Conservation (phyloP, 2,113 vertebrate species). For the Hydrolagus affinis region DNA sequence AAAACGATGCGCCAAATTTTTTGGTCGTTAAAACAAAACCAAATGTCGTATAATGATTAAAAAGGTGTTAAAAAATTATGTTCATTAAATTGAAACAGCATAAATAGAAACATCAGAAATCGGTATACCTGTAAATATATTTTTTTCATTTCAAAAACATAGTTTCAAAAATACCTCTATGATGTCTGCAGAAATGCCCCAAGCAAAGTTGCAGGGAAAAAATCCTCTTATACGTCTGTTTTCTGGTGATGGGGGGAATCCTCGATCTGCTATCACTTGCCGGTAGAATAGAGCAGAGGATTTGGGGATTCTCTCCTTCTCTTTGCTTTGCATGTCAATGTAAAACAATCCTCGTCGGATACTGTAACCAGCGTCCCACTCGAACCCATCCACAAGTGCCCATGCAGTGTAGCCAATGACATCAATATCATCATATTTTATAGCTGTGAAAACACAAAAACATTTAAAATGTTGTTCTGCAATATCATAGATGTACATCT, state of each 20-base stretch:
- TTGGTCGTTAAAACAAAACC: background rate
- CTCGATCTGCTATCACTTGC: slow-evolving; percentile 81
- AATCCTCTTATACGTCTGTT: slow-evolving; percentile 66
- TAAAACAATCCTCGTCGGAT: slow-evolving; percentile 86
- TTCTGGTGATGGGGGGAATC: slow-evolving; percentile 80
- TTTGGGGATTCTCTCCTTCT: slow-evolving; percentile 80
- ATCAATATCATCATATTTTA: slow-evolving; percentile 68
- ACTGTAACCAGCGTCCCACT: slow-evolving; percentile 83
- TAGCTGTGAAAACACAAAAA: slow-evolving; percentile 55
- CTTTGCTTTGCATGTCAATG: slow-evolving; percentile 78
- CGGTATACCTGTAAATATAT: too few relatives aligned
- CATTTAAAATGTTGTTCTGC: background rate
- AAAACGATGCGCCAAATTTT: background rate
- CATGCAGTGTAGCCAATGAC: slow-evolving; percentile 91
- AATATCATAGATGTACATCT: too few relatives aligned
- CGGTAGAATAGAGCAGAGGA: slow-evolving; percentile 87
- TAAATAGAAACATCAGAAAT: too few relatives aligned
- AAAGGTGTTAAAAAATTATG: too few relatives aligned
- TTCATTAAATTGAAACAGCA: too few relatives aligned
- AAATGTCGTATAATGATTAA: too few relatives aligned
- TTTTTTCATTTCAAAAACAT: background rate
- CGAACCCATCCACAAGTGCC: slow-evolving; percentile 91
- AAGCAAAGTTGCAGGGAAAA: slow-evolving; percentile 84
- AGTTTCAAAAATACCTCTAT: slow-evolving; percentile 65
- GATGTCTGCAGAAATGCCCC: slow-evolving; percentile 81